Conservation (phyloP, 2,797 vertebrate genomes). For the Mormyrus proboscirostris region DNA sequence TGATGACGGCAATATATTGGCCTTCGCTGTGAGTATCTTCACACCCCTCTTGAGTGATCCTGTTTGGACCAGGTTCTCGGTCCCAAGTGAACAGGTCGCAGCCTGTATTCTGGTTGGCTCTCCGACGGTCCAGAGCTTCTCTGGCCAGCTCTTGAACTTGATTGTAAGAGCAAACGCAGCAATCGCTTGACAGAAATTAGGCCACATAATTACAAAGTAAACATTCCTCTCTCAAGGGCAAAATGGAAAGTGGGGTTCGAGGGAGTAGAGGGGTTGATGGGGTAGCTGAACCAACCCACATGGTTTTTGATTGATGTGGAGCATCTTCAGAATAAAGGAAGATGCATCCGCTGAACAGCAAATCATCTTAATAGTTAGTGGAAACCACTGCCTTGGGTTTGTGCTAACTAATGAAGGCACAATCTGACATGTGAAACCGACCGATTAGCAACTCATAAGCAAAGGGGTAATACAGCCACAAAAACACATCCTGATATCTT, state of each 20-base stretch:
- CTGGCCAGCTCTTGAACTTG: slow-evolving; percentile 4
- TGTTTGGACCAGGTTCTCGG: background rate
- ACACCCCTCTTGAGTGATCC: background rate
- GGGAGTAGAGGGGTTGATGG: slow-evolving; percentile 33
- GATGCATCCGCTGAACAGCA: slow-evolving; percentile 8
- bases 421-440: background rate
- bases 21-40: background rate
- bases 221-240: slow-evolving; percentile 48
- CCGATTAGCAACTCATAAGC: background rate
- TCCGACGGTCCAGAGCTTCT: background rate
- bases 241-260: slow-evolving; percentile 36
- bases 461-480: background rate
- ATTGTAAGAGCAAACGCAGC: slow-evolving; percentile 51
- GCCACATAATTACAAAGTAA: slow-evolving; percentile 55
- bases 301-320: slow-evolving; percentile 42
- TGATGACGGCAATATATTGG: background rate
- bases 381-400: slow-evolving; percentile 25
- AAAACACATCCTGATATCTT: background rate
- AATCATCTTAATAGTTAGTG: slow-evolving; percentile 33
- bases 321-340: slow-evolving; percentile 34
- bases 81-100: background rate
- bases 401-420: background rate
- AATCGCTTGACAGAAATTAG: slow-evolving; percentile 44
- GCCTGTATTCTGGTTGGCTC: background rate
- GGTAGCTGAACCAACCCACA: slow-evolving; percentile 48